Percentiles rank a stretch among this genome's conserved stretches.
Evolutionary conservation across 2,113 vertebrate species (phyloP).

Genomic region (Coptodon bakossiorum): DNA sequence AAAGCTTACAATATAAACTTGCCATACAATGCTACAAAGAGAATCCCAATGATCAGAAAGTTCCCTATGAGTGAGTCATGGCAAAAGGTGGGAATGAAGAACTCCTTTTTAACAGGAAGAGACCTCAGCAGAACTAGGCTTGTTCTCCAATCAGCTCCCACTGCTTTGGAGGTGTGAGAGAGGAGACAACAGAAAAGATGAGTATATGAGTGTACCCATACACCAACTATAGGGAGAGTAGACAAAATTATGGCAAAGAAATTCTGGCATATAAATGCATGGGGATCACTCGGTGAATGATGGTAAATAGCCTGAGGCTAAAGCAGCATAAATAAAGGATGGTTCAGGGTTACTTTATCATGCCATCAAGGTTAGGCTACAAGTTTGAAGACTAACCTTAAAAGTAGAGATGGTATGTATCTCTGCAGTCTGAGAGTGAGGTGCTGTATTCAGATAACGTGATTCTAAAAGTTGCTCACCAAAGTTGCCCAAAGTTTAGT

Average conservation of each 20-base stretch:
- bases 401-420: not conserved
- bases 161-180: not conserved
- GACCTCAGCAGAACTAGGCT: not conserved
- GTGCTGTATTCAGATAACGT: not conserved
- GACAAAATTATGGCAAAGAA: not conserved
- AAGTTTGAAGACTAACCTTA: not conserved
- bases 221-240: fast-evolving
- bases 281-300: not conserved
- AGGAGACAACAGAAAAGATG: not conserved
- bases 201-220: not conserved
- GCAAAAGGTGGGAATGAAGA: not conserved
- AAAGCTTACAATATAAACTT: not conserved
- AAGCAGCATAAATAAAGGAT: not conserved
- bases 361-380: not conserved
- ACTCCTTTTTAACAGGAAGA: not conserved
- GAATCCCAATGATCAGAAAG: not conserved
- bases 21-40: fast-evolving
- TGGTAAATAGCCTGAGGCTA: not conserved
- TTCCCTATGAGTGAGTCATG: not conserved
- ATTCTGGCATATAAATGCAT: not conserved
- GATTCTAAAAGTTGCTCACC: not conserved
- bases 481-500: fast-evolving
- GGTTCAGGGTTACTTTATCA: not conserved
- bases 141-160: not conserved
- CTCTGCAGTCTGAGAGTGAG: not conserved